Base-by-base conservation (phyloP, 2,113 vertebrate species). In the Silurus asotus region DNA sequence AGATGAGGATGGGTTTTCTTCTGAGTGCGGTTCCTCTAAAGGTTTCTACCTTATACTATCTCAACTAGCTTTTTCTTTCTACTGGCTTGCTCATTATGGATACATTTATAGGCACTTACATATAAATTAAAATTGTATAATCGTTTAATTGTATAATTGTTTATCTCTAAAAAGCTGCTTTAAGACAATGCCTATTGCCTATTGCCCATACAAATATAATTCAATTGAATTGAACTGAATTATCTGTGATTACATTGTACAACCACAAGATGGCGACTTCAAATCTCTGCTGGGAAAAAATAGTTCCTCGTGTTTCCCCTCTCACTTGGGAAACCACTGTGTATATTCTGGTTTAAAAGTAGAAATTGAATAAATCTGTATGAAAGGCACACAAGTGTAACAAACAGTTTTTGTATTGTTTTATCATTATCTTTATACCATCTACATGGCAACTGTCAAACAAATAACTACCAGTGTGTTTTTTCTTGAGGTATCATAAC, bases 251-350 rank as follows among this genome's bases (percentile, higher is more conserved):
- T 14, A 2, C 6, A 23, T 17, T 48, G 6, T 79, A 0, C 48
- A 11, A 72, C 90, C 93, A 92, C 87, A 58, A 88, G 94, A 89
- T 91, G 93, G 92, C 6, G 88, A 84, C 82, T 75, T 53, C 89
- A 87, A 87, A 88, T 53, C 28, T 13, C 55, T 62, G 62, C 37
- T 56, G 6, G 20, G 23, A 62, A 70, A n/a, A 9, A 67, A 13
- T 61, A 13, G 74, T 62, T 13, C 20, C 70, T 49, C n/a, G 28
- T n/a, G 55, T 74, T 53, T n/a, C 48, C 9, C 3, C 28, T 6
- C 51, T 28, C 8, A 64, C 49, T 19, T 19, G 15, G 15, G 28
- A 45, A 70, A 7, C 15, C 51, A n/a, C 11, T 75, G n/a, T n/a
- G n/a, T 49, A 48, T 9, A 51, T 4, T 49, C 72, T 13, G 49